Evolutionary conservation across 2,113 vertebrate species (phyloP).

Genomic region (Rhea americana): DNA sequence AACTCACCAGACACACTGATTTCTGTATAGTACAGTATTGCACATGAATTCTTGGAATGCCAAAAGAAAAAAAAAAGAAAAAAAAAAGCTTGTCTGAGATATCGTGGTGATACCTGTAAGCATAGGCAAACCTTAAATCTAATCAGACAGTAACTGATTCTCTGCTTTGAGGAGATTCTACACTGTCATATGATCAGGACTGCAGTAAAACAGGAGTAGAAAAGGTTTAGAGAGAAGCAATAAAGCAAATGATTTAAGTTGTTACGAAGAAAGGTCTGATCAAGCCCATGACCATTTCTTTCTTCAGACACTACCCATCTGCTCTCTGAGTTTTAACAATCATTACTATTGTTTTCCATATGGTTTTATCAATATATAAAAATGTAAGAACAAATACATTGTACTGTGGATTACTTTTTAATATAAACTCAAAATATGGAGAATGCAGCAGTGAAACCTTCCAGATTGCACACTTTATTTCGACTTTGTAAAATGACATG

Average conservation of each 20-base stretch:
- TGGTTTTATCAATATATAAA: background rate
- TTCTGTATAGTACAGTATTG: background rate
- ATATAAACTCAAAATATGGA: background rate
- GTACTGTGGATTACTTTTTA: background rate
- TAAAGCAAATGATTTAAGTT: background rate
- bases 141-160: background rate
- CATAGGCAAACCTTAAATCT: background rate
- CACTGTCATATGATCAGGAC: background rate
- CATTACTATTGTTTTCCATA: background rate
- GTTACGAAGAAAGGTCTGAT: background rate
- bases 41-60: background rate
- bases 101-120: background rate
- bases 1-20: background rate
- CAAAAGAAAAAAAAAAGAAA: background rate
- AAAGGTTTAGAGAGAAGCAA: background rate
- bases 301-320: background rate
- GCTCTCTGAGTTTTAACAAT: background rate
- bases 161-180: background rate
- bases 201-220: background rate
- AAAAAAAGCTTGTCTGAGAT: background rate
- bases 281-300: background rate
- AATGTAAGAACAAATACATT: background rate
- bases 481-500: background rate
- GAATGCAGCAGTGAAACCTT: background rate
- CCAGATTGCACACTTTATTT: background rate